Evolutionary conservation across 2,888 invertebrate species (phyloP).

Genomic region (Rosalia funebris): DNA sequence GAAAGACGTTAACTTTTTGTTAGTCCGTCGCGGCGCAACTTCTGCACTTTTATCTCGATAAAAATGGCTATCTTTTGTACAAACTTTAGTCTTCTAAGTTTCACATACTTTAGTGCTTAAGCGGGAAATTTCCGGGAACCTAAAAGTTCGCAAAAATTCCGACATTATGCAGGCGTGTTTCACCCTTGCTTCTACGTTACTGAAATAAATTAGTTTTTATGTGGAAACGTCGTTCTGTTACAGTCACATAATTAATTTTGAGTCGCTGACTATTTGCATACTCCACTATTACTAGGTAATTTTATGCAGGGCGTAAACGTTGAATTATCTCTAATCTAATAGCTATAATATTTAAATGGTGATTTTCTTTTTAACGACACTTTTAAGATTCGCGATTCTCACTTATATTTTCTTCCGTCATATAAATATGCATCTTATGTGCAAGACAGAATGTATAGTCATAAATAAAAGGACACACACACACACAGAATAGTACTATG

Average conservation of each 20-base stretch:
- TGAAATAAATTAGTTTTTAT: constrained; percentile 36
- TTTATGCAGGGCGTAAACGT: not conserved
- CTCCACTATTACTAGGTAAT: not conserved
- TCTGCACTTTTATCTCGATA: constrained; percentile 40
- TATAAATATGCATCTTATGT: too few species aligned
- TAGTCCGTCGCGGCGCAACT: constrained; percentile 25
- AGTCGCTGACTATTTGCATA: constrained; percentile 2
- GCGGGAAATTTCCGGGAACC: constrained; percentile 39
- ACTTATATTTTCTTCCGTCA: too few species aligned
- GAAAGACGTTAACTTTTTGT: constrained; percentile 39
- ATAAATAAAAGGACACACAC: too few species aligned
- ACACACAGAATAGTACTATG: too few species aligned
- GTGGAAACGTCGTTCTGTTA: not conserved
- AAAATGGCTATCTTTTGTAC: constrained; percentile 42
- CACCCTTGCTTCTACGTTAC: constrained; percentile 29
- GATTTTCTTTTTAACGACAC: not conserved
- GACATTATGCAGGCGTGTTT: constrained; percentile 31
- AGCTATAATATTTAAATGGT: not conserved
- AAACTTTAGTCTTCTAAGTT: constrained; percentile 38
- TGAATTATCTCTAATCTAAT: not conserved
- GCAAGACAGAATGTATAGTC: too few species aligned
- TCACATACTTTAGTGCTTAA: constrained; percentile 40
- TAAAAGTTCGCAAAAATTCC: constrained; percentile 33
- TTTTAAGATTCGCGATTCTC: too few species aligned
- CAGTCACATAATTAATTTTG: constrained; percentile 4